phyloP scores from a whole-genome alignment of 53 echinoderm and acorn worm species.

The Stichopus horrens region DNA sequence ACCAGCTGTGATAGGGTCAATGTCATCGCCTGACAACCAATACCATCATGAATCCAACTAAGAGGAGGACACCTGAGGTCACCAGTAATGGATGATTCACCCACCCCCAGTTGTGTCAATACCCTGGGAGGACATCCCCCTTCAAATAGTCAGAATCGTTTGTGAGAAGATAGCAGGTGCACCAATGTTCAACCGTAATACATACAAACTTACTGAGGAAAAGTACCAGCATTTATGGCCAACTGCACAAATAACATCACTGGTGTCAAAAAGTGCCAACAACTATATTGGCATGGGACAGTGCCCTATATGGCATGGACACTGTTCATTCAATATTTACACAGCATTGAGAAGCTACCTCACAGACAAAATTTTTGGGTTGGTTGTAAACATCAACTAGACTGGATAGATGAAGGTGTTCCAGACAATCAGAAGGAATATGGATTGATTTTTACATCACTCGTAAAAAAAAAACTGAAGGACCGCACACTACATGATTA shows the following conservation, averaged over 20 bases:
- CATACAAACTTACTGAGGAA: neutral
- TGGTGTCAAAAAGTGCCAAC: neutral
- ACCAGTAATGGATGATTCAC: conserved; percentile 14
- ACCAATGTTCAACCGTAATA: neutral
- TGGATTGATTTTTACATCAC: no score
- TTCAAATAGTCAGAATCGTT: neutral
- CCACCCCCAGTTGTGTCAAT: neutral
- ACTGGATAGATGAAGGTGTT: no score
- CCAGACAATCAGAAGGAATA: no score
- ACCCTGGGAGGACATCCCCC: conserved; percentile 13
- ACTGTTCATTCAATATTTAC: no score
- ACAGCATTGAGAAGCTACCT: no score
- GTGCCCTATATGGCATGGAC: no score
- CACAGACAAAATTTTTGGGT: no score
- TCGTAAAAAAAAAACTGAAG: no score
- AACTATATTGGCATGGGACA: no score
- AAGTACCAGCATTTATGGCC: neutral
- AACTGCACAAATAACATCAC: neutral
- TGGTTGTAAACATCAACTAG: no score
- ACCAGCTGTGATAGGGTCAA: conserved; percentile 11
- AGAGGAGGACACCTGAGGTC: conserved; percentile 9
- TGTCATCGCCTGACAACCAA: neutral
- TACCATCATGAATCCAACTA: neutral
- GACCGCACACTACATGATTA: no score
- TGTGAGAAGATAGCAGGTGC: neutral